These are phyloP conservation scores for Vannuccia rotundouncinata DNA, from an alignment of 2,888 invertebrate species.

Conservation along the genomic window DNA sequence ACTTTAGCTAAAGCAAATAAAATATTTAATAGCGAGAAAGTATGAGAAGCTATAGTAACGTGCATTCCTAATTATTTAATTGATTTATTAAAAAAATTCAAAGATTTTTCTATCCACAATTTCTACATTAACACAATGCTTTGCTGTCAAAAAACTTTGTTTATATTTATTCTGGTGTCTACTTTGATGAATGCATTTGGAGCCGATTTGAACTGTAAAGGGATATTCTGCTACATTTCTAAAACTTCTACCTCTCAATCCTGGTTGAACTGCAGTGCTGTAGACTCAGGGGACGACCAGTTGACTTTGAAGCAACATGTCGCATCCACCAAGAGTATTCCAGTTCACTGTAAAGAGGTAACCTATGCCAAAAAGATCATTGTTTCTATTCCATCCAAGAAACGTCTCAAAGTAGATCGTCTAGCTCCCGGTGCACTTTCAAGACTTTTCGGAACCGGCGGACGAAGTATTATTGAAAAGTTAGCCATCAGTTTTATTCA, in stretches of 20 bases:
- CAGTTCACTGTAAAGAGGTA: background rate
- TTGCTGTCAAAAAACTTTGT: too few species aligned
- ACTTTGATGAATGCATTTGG: too few species aligned
- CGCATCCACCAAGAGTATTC: background rate
- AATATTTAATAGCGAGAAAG: too few species aligned
- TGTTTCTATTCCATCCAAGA: background rate
- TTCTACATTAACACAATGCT: too few species aligned
- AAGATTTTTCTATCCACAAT: too few species aligned
- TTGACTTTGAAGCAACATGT: background rate
- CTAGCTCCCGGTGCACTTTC: background rate
- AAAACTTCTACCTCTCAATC: background rate
- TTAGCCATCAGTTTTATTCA: slow-evolving; percentile 10
- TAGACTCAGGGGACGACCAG: background rate
- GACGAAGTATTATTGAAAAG: background rate
- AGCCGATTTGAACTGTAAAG: background rate
- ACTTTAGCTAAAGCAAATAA: too few species aligned
- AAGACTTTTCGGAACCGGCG: background rate
- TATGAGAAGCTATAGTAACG: too few species aligned
- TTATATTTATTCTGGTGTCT: too few species aligned
- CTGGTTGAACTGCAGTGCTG: background rate
- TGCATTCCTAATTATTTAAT: too few species aligned
- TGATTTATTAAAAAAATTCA: too few species aligned
- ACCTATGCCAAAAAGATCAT: background rate
- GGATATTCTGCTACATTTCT: background rate
- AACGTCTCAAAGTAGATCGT: background rate